A percentile compares a stretch with the other conserved stretches of the same genome.
phyloP scores from a whole-genome alignment of 2,113 vertebrate species.

The Pachypanchax playfairii region DNA sequence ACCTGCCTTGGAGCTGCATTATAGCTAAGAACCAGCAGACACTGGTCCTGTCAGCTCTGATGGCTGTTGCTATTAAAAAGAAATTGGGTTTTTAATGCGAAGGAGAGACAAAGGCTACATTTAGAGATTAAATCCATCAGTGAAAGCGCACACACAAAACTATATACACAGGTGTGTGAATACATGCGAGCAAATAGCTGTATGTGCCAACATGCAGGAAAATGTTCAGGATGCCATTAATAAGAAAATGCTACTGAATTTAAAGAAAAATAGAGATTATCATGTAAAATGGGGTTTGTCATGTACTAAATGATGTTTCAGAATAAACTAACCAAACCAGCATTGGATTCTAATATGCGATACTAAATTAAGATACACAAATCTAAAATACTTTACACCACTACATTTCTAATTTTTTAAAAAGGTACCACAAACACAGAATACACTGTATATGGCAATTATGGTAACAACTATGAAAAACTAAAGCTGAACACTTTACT shows the following conservation, averaged over 20 bases:
- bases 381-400: not conserved
- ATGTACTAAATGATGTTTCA: constrained; percentile 30
- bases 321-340: no score
- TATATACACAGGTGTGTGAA: constrained; percentile 8
- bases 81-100: constrained; percentile 75
- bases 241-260: constrained; percentile 50
- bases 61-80: constrained; percentile 78
- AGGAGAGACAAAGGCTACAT: constrained; percentile 42
- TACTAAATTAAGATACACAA: constrained; percentile 11
- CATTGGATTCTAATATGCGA: constrained; percentile 24
- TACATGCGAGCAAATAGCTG: not conserved
- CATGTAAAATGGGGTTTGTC: constrained; percentile 27
- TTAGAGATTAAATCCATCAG: constrained; percentile 40
- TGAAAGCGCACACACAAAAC: constrained; percentile 10
- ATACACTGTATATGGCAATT: not conserved
- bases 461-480: not conserved
- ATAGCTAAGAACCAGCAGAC: constrained; percentile 62
- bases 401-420: constrained; percentile 10
- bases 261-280: constrained; percentile 50
- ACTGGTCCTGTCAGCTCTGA: constrained; percentile 70
- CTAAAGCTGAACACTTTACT: not conserved
- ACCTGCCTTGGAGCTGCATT: constrained; percentile 35
- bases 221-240: constrained; percentile 54
- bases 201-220: constrained; percentile 20
- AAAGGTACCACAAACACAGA: not conserved